Evolutionary conservation across 2,888 invertebrate species (phyloP).

Genomic region (Griposia aprilina): DNA sequence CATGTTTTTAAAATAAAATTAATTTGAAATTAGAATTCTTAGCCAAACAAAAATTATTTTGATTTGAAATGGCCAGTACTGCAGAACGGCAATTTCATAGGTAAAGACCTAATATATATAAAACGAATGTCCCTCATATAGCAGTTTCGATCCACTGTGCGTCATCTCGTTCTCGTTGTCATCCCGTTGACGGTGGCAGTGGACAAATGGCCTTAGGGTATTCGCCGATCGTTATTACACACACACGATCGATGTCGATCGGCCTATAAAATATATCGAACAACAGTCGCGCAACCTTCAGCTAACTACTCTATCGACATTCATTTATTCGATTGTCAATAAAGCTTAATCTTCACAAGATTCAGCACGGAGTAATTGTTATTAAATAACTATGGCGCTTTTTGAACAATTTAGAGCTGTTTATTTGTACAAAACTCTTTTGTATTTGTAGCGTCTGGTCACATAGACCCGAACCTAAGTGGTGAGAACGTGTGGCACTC

Average conservation of each 20-base stretch:
- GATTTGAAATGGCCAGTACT: no score
- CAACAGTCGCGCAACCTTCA: background rate
- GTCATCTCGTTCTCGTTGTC: background rate
- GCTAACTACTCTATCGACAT: background rate
- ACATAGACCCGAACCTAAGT: constrained; percentile 82
- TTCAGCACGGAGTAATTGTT: background rate
- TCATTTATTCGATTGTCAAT: background rate
- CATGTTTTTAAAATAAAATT: no score
- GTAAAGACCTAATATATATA: no score
- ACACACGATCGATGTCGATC: background rate
- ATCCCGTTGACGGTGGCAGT: background rate
- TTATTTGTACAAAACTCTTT: constrained; percentile 9
- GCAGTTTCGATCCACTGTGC: no score
- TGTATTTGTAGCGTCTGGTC: constrained; percentile 79
- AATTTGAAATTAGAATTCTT: no score
- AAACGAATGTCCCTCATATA: no score
- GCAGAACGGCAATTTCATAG: no score
- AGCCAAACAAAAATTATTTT: no score
- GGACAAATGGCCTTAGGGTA: background rate
- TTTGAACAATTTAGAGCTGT: background rate
- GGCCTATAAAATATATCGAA: background rate
- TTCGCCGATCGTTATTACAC: background rate
- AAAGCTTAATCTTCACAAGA: background rate
- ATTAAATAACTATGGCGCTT: background rate
- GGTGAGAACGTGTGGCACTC: constrained; percentile 86